Conservation (phyloP, 2,888 invertebrate species). For the Lysandra coridon region DNA sequence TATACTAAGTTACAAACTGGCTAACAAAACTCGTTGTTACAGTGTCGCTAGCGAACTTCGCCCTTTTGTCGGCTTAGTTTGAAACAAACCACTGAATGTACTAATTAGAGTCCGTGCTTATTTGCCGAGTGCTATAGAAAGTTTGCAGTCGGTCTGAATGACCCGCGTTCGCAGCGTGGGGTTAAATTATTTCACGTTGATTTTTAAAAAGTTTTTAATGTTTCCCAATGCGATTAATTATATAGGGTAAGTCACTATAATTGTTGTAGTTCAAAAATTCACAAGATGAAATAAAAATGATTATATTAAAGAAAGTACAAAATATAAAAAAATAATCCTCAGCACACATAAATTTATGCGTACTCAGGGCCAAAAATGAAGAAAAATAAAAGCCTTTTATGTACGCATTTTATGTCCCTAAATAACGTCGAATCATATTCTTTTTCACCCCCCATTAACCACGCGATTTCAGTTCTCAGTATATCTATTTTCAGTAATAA, state of each 20-base stretch:
- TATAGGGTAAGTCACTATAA: too few species aligned
- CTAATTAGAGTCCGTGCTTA: conserved; percentile 68
- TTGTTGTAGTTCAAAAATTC: too few species aligned
- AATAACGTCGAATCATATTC: conserved; percentile 2
- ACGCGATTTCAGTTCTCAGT: background rate
- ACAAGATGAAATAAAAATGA: background rate
- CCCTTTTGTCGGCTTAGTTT: conserved; percentile 57
- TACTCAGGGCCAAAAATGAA: background rate
- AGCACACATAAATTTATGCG: background rate
- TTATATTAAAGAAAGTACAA: background rate
- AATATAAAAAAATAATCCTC: background rate
- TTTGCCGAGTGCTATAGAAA: conserved; percentile 67
- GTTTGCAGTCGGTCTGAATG: conserved; percentile 55
- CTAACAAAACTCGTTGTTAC: conserved; percentile 55
- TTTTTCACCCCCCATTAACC: conserved; percentile 9
- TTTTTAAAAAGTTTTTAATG: background rate
- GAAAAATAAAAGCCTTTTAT: background rate
- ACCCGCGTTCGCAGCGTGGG: conserved; percentile 49
- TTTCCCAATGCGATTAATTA: background rate
- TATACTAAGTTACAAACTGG: conserved; percentile 34
- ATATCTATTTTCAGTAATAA: conserved; percentile 16
- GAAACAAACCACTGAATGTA: conserved; percentile 56
- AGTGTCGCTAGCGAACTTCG: conserved; percentile 63
- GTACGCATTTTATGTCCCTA: conserved; percentile 1
- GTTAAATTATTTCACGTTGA: conserved; percentile 47